Percentiles rank a stretch among this genome's conserved stretches.
phyloP scores from a whole-genome alignment of 1,140 invertebrate genomes.

The Pinna nobilis region DNA sequence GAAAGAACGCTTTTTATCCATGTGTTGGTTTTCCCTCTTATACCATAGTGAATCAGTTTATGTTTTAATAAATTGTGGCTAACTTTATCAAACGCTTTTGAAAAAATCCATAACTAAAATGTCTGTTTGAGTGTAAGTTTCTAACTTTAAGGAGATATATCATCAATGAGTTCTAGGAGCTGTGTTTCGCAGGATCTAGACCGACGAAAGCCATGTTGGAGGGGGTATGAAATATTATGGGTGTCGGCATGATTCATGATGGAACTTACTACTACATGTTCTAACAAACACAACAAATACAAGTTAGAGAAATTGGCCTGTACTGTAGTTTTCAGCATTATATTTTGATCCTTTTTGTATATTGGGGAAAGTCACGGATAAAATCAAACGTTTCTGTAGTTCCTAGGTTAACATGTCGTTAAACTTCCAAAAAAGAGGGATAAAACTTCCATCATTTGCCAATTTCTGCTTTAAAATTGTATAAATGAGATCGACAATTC shows the following conservation, averaged over 20 bases:
- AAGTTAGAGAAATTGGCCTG: conserved; percentile 18
- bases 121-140: conserved; percentile 23
- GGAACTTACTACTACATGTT: conserved; percentile 16
- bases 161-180: conserved; percentile 29
- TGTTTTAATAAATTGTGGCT: conserved; percentile 32
- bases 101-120: conserved; percentile 40
- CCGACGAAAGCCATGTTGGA: conserved; percentile 16
- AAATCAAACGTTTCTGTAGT: no score
- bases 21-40: conserved; percentile 21
- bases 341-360: conserved; percentile 20
- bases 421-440: no score
- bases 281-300: no score
- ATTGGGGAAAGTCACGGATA: not conserved
- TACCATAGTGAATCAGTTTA: conserved; percentile 46
- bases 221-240: conserved; percentile 10
- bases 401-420: no score
- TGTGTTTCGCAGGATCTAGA: conserved; percentile 33
- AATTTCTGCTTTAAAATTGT: no score
- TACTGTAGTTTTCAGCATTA: conserved; percentile 20
- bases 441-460: no score
- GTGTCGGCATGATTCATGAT: conserved; percentile 26
- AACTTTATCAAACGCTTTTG: conserved; percentile 54
- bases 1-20: conserved; percentile 44
- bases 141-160: conserved; percentile 3
- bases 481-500: no score